A percentile compares a stretch with the other conserved stretches of the same genome.
Conservation (phyloP, 1,140 invertebrate species). For the Belonocnema kinseyi region DNA sequence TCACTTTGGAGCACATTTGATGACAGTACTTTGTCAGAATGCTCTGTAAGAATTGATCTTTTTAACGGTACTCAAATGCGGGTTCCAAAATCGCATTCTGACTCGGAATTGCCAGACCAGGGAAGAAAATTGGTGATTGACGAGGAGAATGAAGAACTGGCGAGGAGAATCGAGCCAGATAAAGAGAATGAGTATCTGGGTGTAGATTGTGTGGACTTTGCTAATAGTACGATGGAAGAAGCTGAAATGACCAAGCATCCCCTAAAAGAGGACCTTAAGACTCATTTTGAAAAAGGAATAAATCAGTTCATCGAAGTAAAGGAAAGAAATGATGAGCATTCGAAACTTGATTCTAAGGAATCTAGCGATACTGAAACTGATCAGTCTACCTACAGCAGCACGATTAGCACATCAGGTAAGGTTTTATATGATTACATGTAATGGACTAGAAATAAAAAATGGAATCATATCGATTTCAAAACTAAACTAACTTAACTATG, state of each 20-base stretch:
- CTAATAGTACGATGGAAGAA: background rate
- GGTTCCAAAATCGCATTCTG: constrained; percentile 62
- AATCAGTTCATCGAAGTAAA: background rate
- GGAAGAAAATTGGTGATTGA: too few species aligned
- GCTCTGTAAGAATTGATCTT: constrained; percentile 4
- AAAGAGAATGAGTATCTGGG: background rate
- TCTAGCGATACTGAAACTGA: constrained; percentile 68
- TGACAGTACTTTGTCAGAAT: constrained; percentile 65
- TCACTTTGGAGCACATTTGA: constrained; percentile 70
- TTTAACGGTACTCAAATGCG: background rate
- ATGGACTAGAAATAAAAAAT: too few species aligned
- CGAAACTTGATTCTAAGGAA: background rate
- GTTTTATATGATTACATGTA: background rate
- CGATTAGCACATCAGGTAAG: constrained; percentile 47
- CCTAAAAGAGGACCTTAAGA: background rate
- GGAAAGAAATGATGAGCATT: background rate
- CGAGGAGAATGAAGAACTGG: background rate
- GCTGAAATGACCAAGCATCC: background rate
- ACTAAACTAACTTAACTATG: too few species aligned
- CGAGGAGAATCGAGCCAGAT: background rate
- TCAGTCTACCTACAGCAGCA: constrained; percentile 64
- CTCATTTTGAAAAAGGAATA: background rate
- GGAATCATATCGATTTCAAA: too few species aligned
- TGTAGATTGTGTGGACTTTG: background rate
- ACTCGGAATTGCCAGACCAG: constrained; percentile 56